Base-by-base conservation (phyloP, 64 coral and sea anemone species). In the Pocillopora damicornis region DNA sequence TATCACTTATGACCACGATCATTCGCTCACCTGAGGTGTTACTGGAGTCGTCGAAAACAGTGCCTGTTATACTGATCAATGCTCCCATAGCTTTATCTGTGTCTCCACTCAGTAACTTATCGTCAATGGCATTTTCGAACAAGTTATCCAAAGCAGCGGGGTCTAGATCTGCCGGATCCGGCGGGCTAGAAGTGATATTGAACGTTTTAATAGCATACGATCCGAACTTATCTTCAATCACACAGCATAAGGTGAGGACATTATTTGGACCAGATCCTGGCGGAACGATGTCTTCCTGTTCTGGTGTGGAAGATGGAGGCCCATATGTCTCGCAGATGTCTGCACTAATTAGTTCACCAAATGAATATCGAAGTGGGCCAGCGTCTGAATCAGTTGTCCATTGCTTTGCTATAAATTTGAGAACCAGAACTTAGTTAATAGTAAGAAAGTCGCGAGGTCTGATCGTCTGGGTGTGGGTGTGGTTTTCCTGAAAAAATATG, bases 151-250 rank as follows among this genome's bases (percentile, higher is more conserved):
- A 17, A 11, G 62, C 63, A 14, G 17, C 63, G 9, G 63, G 11
- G 37, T 10, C 20, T 37, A 83, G 18, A 26, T 30, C 35, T 69
- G 17, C 63, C 15, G 30, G 8, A 38, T 66, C 15, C 61, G 61
- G 61, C 8, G 81, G 81, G 66, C 25, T 71, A 16, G 81, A 83
- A 1, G 81, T 83, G 17, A 83, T 69, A n/a, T 69, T 83, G 34
- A 51, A 10, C 9, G 63, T 66, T 69, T 35, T 37, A 15, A 63
- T 69, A 20, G 81, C 63, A 83, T 14, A 71, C 9, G 81, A 69
- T 11, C 15, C 81, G 57, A 83, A 83, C 18, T 66, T 66, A 63
- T 83, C 81, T 17, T 12, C 13, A 2, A 83, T 38, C 11, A 83
- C 13, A 7, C 42, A 35, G 15, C 81, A 83, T 11, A 83, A 36